phyloP scores from a whole-genome alignment of 2,888 invertebrate species.

The Tinea pellionella region DNA sequence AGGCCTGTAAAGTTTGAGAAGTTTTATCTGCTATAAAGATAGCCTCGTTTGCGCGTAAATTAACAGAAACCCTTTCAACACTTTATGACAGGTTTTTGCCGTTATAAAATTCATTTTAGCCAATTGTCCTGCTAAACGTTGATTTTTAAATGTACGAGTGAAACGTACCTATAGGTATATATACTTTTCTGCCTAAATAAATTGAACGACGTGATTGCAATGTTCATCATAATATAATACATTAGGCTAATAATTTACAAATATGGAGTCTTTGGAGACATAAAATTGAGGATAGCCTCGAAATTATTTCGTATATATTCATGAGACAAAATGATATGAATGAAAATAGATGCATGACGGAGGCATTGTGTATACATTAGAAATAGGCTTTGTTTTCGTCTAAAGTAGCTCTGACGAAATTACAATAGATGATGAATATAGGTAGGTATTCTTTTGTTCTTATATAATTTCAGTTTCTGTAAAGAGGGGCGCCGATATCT shows the following conservation, averaged over 20 bases:
- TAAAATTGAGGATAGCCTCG: constrained; percentile 6
- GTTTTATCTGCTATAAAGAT: constrained; percentile 27
- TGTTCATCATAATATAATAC: background rate
- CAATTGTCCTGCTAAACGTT: background rate
- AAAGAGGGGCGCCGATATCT: background rate
- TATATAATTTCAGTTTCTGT: no score
- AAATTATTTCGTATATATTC: constrained; percentile 45
- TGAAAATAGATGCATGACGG: constrained; percentile 32
- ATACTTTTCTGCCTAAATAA: background rate
- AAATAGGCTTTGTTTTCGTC: constrained; percentile 16
- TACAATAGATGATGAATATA: background rate
- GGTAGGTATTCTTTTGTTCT: no score
- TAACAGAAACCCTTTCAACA: constrained; percentile 23
- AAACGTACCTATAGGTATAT: no score
- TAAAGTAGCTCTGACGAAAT: background rate
- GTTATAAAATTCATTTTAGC: background rate
- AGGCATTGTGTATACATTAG: constrained; percentile 26
- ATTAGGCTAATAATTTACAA: constrained; percentile 2
- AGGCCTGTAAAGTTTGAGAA: constrained; percentile 21
- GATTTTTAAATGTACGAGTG: no score
- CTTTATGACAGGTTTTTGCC: constrained; percentile 18
- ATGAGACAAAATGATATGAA: constrained; percentile 41
- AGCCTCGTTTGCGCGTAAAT: constrained; percentile 27
- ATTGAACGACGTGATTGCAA: background rate
- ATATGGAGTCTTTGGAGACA: background rate